A percentile compares a stretch with the other conserved stretches of the same genome.
phyloP scores from a whole-genome alignment of 2,888 invertebrate species.

The Synanthedon myopaeformis region DNA sequence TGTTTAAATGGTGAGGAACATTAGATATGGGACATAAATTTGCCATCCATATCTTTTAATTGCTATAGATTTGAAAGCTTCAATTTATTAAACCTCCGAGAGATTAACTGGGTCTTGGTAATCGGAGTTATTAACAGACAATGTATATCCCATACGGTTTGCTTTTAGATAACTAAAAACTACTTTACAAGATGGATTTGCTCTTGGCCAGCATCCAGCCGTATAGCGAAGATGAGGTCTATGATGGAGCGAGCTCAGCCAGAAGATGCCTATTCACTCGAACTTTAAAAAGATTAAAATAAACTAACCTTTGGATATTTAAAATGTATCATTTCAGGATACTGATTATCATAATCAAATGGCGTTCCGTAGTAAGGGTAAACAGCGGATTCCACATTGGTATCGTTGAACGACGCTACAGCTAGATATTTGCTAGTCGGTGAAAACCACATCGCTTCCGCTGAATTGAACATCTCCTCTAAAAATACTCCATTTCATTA shows the following conservation, averaged over 20 bases:
- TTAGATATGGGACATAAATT: too few species aligned
- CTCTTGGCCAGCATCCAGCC: too few species aligned
- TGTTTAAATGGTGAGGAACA: too few species aligned
- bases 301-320: slow-evolving; percentile 81
- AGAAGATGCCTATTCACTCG: too few species aligned
- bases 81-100: too few species aligned
- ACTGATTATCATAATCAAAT: slow-evolving; percentile 69
- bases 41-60: too few species aligned
- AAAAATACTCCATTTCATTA: slow-evolving; percentile 18
- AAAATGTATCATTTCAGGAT: slow-evolving; percentile 74
- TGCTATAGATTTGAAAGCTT: too few species aligned
- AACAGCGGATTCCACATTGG: slow-evolving; percentile 72
- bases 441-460: slow-evolving; percentile 85
- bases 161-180: neutral
- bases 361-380: slow-evolving; percentile 77
- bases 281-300: neutral
- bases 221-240: too few species aligned
- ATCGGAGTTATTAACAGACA: too few species aligned
- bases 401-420: slow-evolving; percentile 80
- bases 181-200: too few species aligned
- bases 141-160: neutral
- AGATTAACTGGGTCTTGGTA: too few species aligned
- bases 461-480: slow-evolving; percentile 83
- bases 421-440: slow-evolving; percentile 76
- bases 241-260: too few species aligned